Conservation (phyloP, 1,140 invertebrate genomes). For the Bombus superbus region DNA sequence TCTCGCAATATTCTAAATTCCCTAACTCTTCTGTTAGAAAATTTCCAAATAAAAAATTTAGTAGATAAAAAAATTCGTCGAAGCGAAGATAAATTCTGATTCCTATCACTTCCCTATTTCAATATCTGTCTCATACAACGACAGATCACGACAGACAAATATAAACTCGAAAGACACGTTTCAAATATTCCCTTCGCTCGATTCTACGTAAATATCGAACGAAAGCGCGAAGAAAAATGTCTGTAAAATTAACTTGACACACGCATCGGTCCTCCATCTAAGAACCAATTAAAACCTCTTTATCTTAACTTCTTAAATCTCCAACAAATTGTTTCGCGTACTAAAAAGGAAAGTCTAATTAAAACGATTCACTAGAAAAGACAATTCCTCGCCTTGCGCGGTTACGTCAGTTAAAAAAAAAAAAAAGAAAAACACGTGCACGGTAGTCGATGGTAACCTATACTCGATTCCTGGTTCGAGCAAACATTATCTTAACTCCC, state of each 20-base stretch:
- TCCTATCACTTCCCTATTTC: no score
- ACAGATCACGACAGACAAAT: no score
- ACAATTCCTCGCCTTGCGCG: neutral
- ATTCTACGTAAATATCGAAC: neutral
- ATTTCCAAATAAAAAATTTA: no score
- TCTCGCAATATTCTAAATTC: no score
- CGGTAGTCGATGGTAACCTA: slow-evolving; percentile 16
- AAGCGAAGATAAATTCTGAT: no score
- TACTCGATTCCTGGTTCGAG: slow-evolving; percentile 30
- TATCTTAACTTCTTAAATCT: neutral
- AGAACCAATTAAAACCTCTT: neutral
- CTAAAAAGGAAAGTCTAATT: neutral
- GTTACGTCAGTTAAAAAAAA: slow-evolving; percentile 31
- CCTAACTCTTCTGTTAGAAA: no score
- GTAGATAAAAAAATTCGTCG: no score
- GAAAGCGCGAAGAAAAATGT: neutral
- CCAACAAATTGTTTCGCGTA: neutral
- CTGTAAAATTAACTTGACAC: neutral
- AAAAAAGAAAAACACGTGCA: neutral
- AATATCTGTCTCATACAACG: no score
- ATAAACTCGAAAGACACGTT: neutral
- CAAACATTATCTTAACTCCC: slow-evolving; percentile 63
- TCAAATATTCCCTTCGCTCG: neutral
- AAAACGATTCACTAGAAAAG: neutral
- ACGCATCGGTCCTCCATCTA: neutral